Conservation (phyloP, 2,888 invertebrate species). For the Trichacis sp. region DNA sequence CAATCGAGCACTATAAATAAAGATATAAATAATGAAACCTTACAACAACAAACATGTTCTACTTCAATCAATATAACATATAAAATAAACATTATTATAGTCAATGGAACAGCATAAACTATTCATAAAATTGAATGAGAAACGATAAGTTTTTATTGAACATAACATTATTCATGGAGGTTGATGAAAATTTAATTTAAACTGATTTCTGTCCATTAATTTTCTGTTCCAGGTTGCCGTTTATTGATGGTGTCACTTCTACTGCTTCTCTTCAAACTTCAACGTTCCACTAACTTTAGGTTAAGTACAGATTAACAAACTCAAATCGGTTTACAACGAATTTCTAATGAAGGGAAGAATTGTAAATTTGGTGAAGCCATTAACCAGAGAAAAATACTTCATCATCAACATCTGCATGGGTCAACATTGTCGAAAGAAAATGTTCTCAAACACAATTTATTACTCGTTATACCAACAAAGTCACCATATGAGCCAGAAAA, state of each 20-base stretch:
- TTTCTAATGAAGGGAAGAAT: slow-evolving; percentile 24
- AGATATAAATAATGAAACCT: too few species aligned
- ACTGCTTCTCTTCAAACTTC: slow-evolving; percentile 19
- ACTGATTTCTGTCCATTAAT: not conserved
- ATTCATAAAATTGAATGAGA: too few species aligned
- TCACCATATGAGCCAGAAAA: too few species aligned
- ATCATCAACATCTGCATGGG: slow-evolving; percentile 27
- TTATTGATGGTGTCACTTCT: slow-evolving; percentile 24
- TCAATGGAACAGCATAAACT: too few species aligned
- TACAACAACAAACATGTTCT: too few species aligned
- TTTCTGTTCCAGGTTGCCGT: slow-evolving; percentile 35
- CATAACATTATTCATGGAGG: not conserved
- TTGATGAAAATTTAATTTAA: too few species aligned
- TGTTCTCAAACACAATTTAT: too few species aligned
- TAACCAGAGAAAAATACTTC: slow-evolving; percentile 21
- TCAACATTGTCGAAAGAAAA: slow-evolving; percentile 25
- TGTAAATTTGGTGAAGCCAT: slow-evolving; percentile 38
- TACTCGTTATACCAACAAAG: too few species aligned
- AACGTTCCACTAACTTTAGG: slow-evolving; percentile 31
- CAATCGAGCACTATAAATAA: too few species aligned
- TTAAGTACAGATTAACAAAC: slow-evolving; percentile 37
- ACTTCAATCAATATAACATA: too few species aligned
- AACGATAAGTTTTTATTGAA: too few species aligned
- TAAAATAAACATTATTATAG: too few species aligned
- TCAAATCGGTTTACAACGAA: slow-evolving; percentile 38